These are phyloP conservation scores for Zingel zingel DNA, from an alignment of 2,113 vertebrate genomes.

Conservation along the genomic window DNA sequence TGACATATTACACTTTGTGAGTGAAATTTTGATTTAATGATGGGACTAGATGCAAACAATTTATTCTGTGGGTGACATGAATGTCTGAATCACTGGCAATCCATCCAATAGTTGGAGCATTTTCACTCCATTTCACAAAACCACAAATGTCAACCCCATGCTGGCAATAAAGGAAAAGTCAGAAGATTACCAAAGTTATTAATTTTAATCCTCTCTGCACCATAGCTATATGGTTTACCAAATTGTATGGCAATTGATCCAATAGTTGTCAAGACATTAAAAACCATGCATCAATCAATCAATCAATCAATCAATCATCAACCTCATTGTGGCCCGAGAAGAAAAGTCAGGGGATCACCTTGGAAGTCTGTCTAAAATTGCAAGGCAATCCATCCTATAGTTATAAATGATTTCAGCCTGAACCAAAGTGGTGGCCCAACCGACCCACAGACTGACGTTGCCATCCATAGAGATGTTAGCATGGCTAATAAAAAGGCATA, in stretches of 20 bases:
- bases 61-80: not conserved
- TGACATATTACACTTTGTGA: not conserved
- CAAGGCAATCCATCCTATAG: not conserved
- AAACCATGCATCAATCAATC: not conserved
- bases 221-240: not conserved
- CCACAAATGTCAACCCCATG: not conserved
- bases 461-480: not conserved
- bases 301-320: not conserved
- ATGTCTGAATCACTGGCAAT: not conserved
- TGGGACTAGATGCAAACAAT: not conserved
- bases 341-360: not conserved
- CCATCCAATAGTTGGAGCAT: not conserved
- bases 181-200: not conserved
- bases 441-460: not conserved
- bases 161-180: too few relatives aligned
- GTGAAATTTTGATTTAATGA: not conserved
- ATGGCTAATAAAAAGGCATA: not conserved
- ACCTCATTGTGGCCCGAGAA: too few relatives aligned
- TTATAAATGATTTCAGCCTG: not conserved
- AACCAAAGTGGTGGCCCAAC: not conserved
- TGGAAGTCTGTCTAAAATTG: not conserved
- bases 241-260: not conserved
- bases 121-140: not conserved
- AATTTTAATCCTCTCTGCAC: not conserved
- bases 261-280: not conserved